Conservation (phyloP, 2,888 invertebrate species). For the Dynastes tityus region DNA sequence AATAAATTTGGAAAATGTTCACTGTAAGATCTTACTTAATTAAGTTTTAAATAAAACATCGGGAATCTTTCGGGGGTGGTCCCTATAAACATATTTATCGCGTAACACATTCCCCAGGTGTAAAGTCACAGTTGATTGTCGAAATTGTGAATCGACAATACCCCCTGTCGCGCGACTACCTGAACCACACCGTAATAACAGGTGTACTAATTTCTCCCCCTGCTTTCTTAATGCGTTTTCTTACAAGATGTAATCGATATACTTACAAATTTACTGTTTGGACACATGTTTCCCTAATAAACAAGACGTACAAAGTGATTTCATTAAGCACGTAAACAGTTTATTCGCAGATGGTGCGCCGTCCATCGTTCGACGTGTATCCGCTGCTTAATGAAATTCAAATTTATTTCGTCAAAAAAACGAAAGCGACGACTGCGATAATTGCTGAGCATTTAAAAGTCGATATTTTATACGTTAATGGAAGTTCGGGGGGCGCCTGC, state of each 20-base stretch:
- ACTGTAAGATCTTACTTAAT: slow-evolving; percentile 2
- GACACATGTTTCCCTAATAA: slow-evolving; percentile 63
- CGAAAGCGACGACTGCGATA: slow-evolving; percentile 56
- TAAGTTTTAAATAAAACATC: slow-evolving; percentile 28
- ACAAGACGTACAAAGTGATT: slow-evolving; percentile 65
- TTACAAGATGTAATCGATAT: slow-evolving; percentile 61
- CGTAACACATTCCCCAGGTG: slow-evolving; percentile 55
- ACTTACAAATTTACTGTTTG: slow-evolving; percentile 62
- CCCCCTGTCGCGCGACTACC: slow-evolving; percentile 56
- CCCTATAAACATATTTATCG: slow-evolving; percentile 47
- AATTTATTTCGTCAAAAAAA: slow-evolving; percentile 63
- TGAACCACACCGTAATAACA: slow-evolving; percentile 57
- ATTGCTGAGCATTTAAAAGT: slow-evolving; percentile 63
- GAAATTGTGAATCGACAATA: slow-evolving; percentile 51
- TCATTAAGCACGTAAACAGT: slow-evolving; percentile 58
- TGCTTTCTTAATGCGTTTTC: slow-evolving; percentile 52
- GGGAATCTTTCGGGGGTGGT: slow-evolving; percentile 50
- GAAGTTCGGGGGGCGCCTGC: slow-evolving; percentile 29
- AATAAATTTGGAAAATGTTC: no score
- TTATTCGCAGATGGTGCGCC: slow-evolving; percentile 62
- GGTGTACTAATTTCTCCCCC: slow-evolving; percentile 56
- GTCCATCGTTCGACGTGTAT: neutral
- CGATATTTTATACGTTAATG: slow-evolving; percentile 61
- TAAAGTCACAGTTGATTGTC: slow-evolving; percentile 54
- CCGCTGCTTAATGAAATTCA: slow-evolving; percentile 61